phyloP scores from a whole-genome alignment of 2,797 vertebrate genomes.

The Callimico goeldii region DNA sequence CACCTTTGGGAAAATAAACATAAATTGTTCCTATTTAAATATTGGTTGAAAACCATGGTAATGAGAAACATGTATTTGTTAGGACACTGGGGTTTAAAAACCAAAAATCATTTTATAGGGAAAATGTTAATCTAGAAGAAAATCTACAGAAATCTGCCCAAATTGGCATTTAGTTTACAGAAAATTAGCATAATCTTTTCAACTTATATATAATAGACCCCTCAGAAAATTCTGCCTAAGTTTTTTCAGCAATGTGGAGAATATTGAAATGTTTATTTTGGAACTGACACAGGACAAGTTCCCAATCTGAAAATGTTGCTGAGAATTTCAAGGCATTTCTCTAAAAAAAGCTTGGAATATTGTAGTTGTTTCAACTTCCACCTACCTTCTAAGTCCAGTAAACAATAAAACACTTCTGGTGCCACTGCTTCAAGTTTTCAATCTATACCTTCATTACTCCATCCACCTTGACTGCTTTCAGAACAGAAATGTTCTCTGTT shows the following conservation, averaged over 20 bases:
- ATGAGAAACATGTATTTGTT: not conserved
- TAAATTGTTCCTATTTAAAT: not conserved
- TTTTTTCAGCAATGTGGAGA: not conserved
- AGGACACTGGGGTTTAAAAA: not conserved
- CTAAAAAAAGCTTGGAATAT: not conserved
- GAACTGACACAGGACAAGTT: not conserved
- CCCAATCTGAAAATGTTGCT: not conserved
- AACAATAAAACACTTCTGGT: not conserved
- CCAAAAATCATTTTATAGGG: not conserved
- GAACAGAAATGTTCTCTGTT: not conserved
- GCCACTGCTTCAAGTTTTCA: not conserved
- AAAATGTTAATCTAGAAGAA: not conserved
- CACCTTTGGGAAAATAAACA: not conserved
- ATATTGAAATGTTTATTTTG: not conserved
- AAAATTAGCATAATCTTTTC: not conserved
- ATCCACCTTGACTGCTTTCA: not conserved
- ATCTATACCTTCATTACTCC: not conserved
- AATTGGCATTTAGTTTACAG: not conserved
- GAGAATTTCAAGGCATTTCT: not conserved
- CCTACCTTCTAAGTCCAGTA: not conserved
- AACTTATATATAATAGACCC: not conserved
- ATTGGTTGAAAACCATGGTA: not conserved
- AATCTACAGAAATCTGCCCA: not conserved
- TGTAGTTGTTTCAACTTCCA: not conserved
- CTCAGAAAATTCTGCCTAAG: not conserved